Percentiles rank a stretch among this genome's conserved stretches.
Evolutionary conservation across 2,113 vertebrate species (phyloP).

Genomic region (Larimichthys polyactis): DNA sequence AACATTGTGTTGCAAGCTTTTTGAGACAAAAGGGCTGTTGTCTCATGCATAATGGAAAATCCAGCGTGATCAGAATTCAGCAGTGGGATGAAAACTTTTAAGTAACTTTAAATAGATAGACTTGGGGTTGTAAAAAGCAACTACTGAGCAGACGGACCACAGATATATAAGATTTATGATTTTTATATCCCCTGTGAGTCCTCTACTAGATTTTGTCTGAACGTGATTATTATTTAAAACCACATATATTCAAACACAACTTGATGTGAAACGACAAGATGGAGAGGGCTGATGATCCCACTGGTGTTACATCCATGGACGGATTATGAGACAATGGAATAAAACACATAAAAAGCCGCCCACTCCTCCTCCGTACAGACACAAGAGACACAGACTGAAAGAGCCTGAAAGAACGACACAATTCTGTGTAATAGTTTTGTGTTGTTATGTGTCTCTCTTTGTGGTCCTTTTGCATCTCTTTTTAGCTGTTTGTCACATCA

Average conservation of each 20-base stretch:
- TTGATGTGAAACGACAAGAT: neutral
- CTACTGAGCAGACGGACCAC: constrained; percentile 18
- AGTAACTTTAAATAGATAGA: constrained; percentile 19
- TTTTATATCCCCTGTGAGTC: neutral
- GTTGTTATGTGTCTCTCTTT: neutral
- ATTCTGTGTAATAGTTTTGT: neutral
- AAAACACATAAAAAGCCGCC: neutral
- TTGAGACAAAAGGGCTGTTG: constrained; percentile 27
- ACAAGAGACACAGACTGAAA: neutral
- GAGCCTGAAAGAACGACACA: neutral
- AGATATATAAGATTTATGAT: neutral
- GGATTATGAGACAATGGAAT: neutral
- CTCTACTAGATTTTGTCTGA: neutral
- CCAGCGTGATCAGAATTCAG: constrained; percentile 26
- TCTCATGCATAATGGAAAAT: constrained; percentile 44
- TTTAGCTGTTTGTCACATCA: neutral
- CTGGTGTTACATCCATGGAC: neutral
- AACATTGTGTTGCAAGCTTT: constrained; percentile 34
- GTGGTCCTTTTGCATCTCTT: neutral
- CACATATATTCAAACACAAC: neutral
- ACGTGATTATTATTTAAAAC: constrained; percentile 11
- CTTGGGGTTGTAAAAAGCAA: neutral
- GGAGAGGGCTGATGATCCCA: neutral
- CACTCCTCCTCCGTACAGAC: neutral
- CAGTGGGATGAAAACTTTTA: constrained; percentile 13